Evolutionary conservation across 2,797 vertebrate species (phyloP).

Genomic region (Australoheros facetus): DNA sequence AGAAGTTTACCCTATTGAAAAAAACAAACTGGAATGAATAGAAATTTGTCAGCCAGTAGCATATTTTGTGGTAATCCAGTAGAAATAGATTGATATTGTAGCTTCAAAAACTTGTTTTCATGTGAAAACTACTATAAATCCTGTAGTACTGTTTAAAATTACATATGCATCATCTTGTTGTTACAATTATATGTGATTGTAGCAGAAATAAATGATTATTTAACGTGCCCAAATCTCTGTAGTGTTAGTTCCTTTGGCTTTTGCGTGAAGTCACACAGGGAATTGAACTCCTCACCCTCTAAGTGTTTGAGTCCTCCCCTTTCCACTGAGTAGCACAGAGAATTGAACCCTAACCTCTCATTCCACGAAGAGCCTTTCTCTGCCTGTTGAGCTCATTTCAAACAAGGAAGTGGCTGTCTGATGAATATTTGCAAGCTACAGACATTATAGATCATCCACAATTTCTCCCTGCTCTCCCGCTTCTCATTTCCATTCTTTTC

Average conservation of each 20-base stretch:
- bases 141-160: neutral
- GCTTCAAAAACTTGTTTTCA: fast-evolving
- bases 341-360: slow-evolving; percentile 20
- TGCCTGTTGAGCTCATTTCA: slow-evolving; percentile 11
- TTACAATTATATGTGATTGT: neutral
- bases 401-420: slow-evolving; percentile 8
- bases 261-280: neutral
- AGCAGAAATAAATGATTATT: neutral
- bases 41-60: neutral
- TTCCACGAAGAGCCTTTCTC: slow-evolving; percentile 1
- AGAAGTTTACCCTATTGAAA: neutral
- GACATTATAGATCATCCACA: slow-evolving; percentile 53
- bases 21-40: neutral
- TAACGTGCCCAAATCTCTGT: neutral
- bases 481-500: slow-evolving; percentile 64
- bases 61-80: neutral
- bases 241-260: neutral
- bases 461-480: slow-evolving; percentile 38
- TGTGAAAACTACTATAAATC: neutral
- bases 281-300: slow-evolving; percentile 18
- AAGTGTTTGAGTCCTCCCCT: neutral
- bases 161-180: neutral
- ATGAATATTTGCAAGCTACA: slow-evolving; percentile 39
- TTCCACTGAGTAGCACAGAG: neutral
- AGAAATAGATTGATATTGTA: neutral